Evolutionary conservation across 2,113 vertebrate genomes (phyloP).

Genomic region (Cromileptes altivelis): DNA sequence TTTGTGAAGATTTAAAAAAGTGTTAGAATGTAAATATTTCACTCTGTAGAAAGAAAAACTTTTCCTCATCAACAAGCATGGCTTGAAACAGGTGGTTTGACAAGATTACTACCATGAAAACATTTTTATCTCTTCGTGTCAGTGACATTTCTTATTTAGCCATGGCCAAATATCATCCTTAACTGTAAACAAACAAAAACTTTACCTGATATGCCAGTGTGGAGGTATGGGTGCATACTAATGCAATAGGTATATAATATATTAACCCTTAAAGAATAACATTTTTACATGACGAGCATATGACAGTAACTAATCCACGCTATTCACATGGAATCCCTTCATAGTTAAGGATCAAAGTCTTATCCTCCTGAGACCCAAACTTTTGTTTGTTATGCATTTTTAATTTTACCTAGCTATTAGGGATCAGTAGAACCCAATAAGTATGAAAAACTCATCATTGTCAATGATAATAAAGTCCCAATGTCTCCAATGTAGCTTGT

Average conservation of each 20-base stretch:
- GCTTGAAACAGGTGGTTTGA: background rate
- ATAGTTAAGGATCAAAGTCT: background rate
- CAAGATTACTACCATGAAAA: background rate
- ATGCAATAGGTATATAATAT: background rate
- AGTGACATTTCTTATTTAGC: background rate
- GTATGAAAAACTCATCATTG: no score
- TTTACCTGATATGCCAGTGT: background rate
- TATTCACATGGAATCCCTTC: background rate
- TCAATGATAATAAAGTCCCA: no score
- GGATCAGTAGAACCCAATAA: no score
- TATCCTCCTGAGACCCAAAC: background rate
- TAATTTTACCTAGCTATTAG: no score
- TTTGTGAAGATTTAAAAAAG: background rate
- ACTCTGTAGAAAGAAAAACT: background rate
- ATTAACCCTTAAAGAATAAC: background rate
- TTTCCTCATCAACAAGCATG: background rate
- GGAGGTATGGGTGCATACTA: background rate
- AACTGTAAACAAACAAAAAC: background rate
- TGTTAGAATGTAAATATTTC: background rate
- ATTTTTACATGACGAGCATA: background rate
- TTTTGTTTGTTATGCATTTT: no score
- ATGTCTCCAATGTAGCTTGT: no score
- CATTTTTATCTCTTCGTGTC: background rate
- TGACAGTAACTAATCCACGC: background rate
- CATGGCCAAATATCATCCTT: background rate